phyloP scores from a whole-genome alignment of 2,113 vertebrate genomes.

The Okapia johnstoni region DNA sequence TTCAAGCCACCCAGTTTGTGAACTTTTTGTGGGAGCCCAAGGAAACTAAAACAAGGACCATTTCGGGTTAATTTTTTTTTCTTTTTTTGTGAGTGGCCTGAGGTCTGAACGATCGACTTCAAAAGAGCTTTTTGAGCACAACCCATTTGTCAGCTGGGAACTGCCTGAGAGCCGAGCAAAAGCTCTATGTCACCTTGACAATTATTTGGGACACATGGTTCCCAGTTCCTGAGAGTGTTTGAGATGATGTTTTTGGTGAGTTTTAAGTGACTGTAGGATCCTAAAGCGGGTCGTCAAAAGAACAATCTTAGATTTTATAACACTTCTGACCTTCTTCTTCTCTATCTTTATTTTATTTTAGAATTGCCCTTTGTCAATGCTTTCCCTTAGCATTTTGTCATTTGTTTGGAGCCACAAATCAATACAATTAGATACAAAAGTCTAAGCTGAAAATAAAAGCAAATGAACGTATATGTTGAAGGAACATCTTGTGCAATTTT shows the following conservation, averaged over 20 bases:
- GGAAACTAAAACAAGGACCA: background rate
- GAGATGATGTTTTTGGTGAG: background rate
- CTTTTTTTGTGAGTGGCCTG: background rate
- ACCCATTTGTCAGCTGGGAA: constrained; percentile 17
- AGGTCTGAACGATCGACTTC: constrained; percentile 47
- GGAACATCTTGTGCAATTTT: constrained; percentile 53
- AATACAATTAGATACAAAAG: constrained; percentile 72
- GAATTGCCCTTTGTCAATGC: constrained; percentile 26
- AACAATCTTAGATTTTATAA: constrained; percentile 28
- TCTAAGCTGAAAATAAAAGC: constrained; percentile 71
- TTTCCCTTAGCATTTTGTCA: constrained; percentile 19
- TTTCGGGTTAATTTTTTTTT: background rate
- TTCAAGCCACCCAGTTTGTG: background rate
- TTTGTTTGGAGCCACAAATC: constrained; percentile 55
- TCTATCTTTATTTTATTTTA: constrained; percentile 46
- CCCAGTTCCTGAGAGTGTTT: background rate
- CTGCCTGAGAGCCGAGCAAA: background rate
- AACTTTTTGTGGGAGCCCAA: background rate
- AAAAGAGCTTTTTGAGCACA: constrained; percentile 31
- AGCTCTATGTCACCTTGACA: constrained; percentile 45
- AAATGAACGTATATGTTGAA: constrained; percentile 66
- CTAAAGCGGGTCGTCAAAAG: constrained; percentile 6
- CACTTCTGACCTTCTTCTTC: constrained; percentile 16
- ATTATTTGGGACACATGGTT: background rate
- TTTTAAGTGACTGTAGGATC: constrained; percentile 30